phyloP scores from a whole-genome alignment of 2,113 vertebrate genomes.

The Egretta garzetta region DNA sequence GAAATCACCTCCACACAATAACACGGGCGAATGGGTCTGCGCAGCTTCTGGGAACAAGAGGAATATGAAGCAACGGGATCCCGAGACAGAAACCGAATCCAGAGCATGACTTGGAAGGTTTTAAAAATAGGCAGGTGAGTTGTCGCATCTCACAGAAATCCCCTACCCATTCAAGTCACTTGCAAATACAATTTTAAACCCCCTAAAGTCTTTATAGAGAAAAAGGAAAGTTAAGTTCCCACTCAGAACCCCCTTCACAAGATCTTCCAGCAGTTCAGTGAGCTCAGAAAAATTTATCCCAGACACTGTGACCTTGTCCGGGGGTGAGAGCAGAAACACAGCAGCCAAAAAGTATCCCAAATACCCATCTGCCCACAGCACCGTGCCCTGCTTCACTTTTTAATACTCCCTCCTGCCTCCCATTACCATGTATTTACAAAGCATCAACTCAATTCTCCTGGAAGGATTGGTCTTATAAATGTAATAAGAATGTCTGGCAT shows the following conservation, averaged over 20 bases:
- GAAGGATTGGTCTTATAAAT: background rate
- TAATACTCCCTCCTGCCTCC: background rate
- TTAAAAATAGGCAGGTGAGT: background rate
- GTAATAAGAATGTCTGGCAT: background rate
- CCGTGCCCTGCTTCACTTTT: rapidly evolving
- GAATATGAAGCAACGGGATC: rapidly evolving
- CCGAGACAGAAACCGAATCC: rapidly evolving
- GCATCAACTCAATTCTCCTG: background rate
- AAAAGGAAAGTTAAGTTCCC: background rate
- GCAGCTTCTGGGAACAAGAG: background rate
- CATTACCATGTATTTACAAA: background rate
- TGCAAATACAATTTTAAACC: background rate
- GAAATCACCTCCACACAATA: background rate
- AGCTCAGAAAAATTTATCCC: background rate
- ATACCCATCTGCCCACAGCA: background rate
- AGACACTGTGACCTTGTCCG: background rate
- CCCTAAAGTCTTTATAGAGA: background rate
- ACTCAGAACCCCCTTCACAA: background rate
- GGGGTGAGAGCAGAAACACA: background rate
- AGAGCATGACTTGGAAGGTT: background rate
- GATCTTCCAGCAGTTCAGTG: background rate
- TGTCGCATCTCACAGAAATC: background rate
- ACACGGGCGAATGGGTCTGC: rapidly evolving
- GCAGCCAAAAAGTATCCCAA: background rate
- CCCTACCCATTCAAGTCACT: background rate